Base-by-base conservation (phyloP, 2,888 invertebrate genomes). In the Diplolepis rosae region DNA sequence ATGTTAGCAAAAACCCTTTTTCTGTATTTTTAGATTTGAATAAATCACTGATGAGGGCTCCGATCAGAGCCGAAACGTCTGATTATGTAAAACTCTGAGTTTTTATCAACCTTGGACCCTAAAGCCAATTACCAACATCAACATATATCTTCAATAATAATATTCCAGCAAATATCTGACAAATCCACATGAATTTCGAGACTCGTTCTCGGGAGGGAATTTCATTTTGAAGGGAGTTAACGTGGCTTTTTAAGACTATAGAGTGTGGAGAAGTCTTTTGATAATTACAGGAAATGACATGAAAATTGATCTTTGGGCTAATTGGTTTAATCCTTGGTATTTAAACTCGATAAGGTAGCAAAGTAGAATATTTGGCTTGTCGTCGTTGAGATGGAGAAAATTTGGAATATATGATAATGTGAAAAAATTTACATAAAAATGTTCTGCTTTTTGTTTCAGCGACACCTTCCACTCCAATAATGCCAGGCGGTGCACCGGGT, bases 401-500 rank as follows among this genome's bases (percentile, higher is more conserved):
- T 56, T 4, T 15, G n/a, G 22, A 56, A 56, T 56, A 32, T 32
- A 24, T n/a, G 39, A n/a, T 39, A 56, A 56, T 61, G 9, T 6
- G 61, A 39, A 22, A 61, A 45, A 32, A 45, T 68, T 28, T 50
- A 30, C 65, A 39, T 68, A 13, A 4, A 68, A 68, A 50, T 68
- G 70, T 71, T 67, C 45, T 27, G 24, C 69, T 79, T 70, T 68
- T 27, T 84, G 83, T 85, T 89, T 4, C 85, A 90, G 90, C 90
- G 78, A 88, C 90, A 72, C 91, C 91, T 78, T 89, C 91, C 73
- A 91, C 90, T 79, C 90, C 91, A 76, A 90, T 90, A 84, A 93
- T 94, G 94, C 94, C 94, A 79, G 94, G 94, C 84, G 94, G 93
- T 81, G 92, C 92, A 80, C 95, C 95, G 80, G 95, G 95, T 80